Evolutionary conservation across 1,140 invertebrate genomes (phyloP), one percentile per base, ranked within the genome.

Genomic region (Olivierus martensii): DNA sequence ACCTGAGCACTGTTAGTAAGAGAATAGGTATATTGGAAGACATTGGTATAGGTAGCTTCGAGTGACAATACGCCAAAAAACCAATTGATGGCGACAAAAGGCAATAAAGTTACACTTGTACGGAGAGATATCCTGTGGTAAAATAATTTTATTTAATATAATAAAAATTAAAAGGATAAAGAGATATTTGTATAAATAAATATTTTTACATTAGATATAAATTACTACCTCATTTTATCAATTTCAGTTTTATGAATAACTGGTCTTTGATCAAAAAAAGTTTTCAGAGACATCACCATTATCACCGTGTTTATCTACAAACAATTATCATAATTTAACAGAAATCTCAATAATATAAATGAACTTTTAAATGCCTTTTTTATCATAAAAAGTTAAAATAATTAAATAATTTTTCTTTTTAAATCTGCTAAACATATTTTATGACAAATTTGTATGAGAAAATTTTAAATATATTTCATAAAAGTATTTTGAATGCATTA

Each of bases 31-130:
- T 74, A 70, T n/a, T 79, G 74, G 47, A 79, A 78, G 11, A 74
- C 70, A 64, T 73, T 75, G 54, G 77, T 77, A 28, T 67, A 61
- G 2, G 74, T 71, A 61, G 81, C 81, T 60, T 82, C 81, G 15
- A 83, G 70, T 11, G 80, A 79, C 7, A 82, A 70, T 6, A 81
- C 79, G 2, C 77, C 77, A 63, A 81, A 73, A 57, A 82, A 80
- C 81, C 81, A 83, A 55, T 75, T 74, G 12, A 79, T 71, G 17
- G 75, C 74, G 59, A 78, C 77, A 50, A 77, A 70, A 35, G 77
- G 77, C 53, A 79, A 70, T 52, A 79, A 59, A 11, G 76, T 70
- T 7, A 78, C 68, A 19, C 75, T 75, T 0, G 77, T 66, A 58
- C 77, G 69, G 21, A 79, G 58, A 49, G 74, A 73, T 36, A 21